A percentile compares a stretch with the other conserved stretches of the same genome.
Conservation (phyloP, 2,797 vertebrate genomes). For the Oreortyx pictus region DNA sequence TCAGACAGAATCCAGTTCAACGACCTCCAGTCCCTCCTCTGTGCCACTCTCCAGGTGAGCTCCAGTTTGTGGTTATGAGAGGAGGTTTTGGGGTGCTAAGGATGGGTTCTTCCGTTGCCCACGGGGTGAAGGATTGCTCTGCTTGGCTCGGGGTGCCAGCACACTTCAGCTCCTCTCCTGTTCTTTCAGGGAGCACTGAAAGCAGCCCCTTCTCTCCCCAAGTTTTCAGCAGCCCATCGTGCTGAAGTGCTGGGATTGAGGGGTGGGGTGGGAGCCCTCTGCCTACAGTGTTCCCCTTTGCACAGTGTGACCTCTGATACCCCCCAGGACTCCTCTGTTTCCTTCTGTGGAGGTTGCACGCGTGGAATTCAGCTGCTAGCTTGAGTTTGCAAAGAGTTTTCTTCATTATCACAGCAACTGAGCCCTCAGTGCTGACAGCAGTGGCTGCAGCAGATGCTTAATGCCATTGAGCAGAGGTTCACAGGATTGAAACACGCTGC, state of each 20-base stretch:
- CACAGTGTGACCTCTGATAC: no score
- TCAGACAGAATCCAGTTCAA: slow-evolving; percentile 99
- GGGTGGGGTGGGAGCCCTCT: neutral
- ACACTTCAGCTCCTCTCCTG: neutral
- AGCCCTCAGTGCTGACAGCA: neutral
- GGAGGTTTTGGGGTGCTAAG: neutral
- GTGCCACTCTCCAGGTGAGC: slow-evolving; percentile 95
- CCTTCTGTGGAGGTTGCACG: neutral
- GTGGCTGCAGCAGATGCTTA: neutral
- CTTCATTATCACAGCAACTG: neutral
- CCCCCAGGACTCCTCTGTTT: neutral
- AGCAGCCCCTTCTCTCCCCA: neutral
- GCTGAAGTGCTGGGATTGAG: neutral
- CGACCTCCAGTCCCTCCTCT: slow-evolving; percentile 96
- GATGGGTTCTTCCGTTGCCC: neutral
- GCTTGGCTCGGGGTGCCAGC: neutral
- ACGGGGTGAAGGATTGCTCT: neutral
- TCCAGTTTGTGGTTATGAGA: rapidly evolving
- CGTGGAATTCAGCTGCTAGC: neutral
- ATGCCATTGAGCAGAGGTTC: neutral
- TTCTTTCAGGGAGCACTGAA: neutral
- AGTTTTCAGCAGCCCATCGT: rapidly evolving
- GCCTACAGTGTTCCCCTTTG: neutral
- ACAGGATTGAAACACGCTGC: rapidly evolving
- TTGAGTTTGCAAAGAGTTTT: neutral